Percentiles rank a stretch among this genome's conserved stretches.
These are phyloP conservation scores for Cheilosia impressa DNA, from an alignment of 2,888 invertebrate species.

Conservation along the genomic window DNA sequence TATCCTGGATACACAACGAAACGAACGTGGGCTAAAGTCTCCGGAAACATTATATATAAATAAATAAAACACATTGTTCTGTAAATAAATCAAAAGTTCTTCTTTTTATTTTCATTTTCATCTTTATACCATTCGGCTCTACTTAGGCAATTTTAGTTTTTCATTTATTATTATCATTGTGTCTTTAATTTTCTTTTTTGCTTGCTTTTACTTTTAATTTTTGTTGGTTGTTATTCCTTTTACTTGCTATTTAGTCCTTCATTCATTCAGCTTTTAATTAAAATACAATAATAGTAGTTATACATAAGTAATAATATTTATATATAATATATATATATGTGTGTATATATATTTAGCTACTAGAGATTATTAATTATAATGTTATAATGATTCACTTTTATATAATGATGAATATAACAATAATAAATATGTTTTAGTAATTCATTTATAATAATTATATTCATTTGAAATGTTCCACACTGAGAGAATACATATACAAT, in stretches of 20 bases:
- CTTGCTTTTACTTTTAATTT: constrained; percentile 46
- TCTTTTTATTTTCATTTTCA: constrained; percentile 37
- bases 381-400: constrained; percentile 47
- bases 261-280: constrained; percentile 62
- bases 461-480: constrained; percentile 8
- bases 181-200: constrained; percentile 51
- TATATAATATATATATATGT: constrained; percentile 35
- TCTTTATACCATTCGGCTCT: constrained; percentile 44
- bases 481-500: constrained; percentile 17
- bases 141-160: constrained; percentile 34
- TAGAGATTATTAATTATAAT: constrained; percentile 62
- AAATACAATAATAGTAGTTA: constrained; percentile 60
- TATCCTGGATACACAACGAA: too few relatives aligned
- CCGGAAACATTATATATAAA: too few relatives aligned
- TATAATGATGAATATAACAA: constrained; percentile 64
- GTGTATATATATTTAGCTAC: constrained; percentile 72
- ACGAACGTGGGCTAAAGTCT: too few relatives aligned
- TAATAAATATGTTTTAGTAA: constrained; percentile 61
- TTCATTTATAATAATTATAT: constrained; percentile 20
- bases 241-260: constrained; percentile 48
- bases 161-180: constrained; percentile 52
- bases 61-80: constrained; percentile 16
- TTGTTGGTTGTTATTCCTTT: constrained; percentile 29
- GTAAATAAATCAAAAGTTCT: constrained; percentile 68
- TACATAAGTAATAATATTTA: constrained; percentile 56